phyloP scores from a whole-genome alignment of 2,888 invertebrate genomes.

The Torymus tubicola region DNA sequence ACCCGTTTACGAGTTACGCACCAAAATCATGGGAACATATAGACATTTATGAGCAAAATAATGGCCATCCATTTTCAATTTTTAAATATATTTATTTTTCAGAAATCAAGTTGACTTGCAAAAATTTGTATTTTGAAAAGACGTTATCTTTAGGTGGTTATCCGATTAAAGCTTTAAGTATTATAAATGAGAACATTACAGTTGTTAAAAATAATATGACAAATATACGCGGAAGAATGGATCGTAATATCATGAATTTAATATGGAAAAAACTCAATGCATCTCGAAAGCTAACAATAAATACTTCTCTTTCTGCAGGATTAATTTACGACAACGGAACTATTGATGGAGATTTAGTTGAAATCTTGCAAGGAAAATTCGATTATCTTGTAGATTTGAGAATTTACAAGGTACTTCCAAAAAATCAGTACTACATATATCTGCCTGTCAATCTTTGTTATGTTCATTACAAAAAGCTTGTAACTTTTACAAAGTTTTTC shows the following conservation, averaged over 20 bases:
- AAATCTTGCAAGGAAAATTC: too few species aligned
- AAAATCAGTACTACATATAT: too few species aligned
- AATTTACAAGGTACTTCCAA: too few species aligned
- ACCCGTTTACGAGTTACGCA: neutral
- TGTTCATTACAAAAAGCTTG: too few species aligned
- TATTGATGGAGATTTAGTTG: too few species aligned
- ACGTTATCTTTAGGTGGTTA: neutral
- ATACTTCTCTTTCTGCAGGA: too few species aligned
- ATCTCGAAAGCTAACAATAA: neutral
- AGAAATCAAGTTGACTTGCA: neutral
- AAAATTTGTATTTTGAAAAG: neutral
- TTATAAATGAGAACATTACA: neutral
- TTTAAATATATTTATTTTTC: conserved; percentile 7
- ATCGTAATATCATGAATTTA: too few species aligned
- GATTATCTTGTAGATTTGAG: too few species aligned
- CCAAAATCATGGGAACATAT: neutral
- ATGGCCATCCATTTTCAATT: neutral
- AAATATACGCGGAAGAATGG: too few species aligned
- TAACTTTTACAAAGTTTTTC: too few species aligned
- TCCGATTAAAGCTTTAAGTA: neutral
- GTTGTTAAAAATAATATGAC: neutral
- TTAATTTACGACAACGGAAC: too few species aligned
- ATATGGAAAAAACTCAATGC: neutral
- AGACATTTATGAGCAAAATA: neutral
- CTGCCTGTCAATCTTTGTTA: too few species aligned